Evolutionary conservation across 2,888 invertebrate genomes (phyloP), one percentile per base, ranked within the genome.

Genomic region (Lithophane leautieri): DNA sequence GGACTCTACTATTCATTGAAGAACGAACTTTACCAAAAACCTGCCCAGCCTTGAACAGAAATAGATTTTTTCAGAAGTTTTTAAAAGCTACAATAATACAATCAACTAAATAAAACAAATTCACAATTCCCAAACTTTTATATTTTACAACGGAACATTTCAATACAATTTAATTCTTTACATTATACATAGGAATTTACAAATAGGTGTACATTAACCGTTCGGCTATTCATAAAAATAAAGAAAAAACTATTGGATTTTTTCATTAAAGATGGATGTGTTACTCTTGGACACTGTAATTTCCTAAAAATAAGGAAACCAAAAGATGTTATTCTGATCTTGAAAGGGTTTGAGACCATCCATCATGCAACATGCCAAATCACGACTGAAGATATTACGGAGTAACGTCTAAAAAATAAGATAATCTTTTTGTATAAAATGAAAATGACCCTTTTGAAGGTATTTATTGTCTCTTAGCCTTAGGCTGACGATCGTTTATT

Each of bases 121-220:
- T 70, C 19, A 78, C 67, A 86, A 84, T 91, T 91, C 90, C 87
- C 85, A 89, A 92, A 91, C 79, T 90, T 93, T 79, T 92, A 91
- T 91, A 92, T 93, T 91, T 89, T 91, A 94, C 93, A 94, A 94
- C 92, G 88, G 87, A 94, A 94, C 93, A 92, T 85, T 90, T 91
- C 79, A 88, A 89, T 92, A 93, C 90, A 92, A 84, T 89, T 80
- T 87, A 84, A 82, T 82, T 90, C 84, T 88, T 88, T 90, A 90
- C 88, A 88, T 83, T 76, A 82, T 79, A 75, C 56, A 56, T 61
- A 89, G 69, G 79, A 87, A 88, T 89, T 89, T 89, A 91, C 88
- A 90, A 85, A 79, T 84, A 81, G 62, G 70, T 77, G 66, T 79
- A 81, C 79, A 71, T 66, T 66, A 73, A 71, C 58, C 34, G 28